A percentile compares a stretch with the other conserved stretches of the same genome.
Evolutionary conservation across 2,888 invertebrate species (phyloP).

Genomic region (Muschampia plurimacula): DNA sequence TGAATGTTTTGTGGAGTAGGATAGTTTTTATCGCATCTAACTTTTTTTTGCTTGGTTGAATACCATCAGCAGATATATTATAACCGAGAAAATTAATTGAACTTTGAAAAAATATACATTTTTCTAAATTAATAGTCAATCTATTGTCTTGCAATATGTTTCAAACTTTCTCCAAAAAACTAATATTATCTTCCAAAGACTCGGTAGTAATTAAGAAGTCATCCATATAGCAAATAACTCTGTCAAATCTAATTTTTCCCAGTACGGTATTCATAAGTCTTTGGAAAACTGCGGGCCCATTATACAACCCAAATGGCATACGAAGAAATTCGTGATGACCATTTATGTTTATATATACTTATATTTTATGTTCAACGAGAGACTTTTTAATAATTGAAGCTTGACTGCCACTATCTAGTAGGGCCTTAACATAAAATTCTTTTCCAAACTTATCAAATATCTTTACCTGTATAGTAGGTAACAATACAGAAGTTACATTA

Average conservation of each 20-base stretch:
- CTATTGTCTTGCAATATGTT: not conserved
- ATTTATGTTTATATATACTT: too few species aligned
- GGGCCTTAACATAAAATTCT: not conserved
- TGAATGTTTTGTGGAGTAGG: slow-evolving; percentile 18
- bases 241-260: too few species aligned
- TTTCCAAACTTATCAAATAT: not conserved
- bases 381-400: not conserved
- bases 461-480: not conserved
- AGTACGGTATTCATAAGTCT: too few species aligned
- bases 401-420: not conserved
- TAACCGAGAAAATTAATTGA: slow-evolving; percentile 17
- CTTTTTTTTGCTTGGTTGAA: slow-evolving; percentile 13
- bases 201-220: slow-evolving; percentile 13
- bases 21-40: slow-evolving; percentile 14
- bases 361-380: too few species aligned
- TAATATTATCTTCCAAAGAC: slow-evolving; percentile 4
- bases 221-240: slow-evolving; percentile 20
- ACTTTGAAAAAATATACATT: slow-evolving; percentile 18
- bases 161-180: not conserved
- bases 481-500: not conserved
- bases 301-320: too few species aligned
- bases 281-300: too few species aligned
- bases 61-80: slow-evolving; percentile 18
- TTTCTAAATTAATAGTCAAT: slow-evolving; percentile 24
- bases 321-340: too few species aligned